A percentile compares a stretch with the other conserved stretches of the same genome.
Evolutionary conservation across 2,113 vertebrate species (phyloP).

Genomic region (Nicator chloris): DNA sequence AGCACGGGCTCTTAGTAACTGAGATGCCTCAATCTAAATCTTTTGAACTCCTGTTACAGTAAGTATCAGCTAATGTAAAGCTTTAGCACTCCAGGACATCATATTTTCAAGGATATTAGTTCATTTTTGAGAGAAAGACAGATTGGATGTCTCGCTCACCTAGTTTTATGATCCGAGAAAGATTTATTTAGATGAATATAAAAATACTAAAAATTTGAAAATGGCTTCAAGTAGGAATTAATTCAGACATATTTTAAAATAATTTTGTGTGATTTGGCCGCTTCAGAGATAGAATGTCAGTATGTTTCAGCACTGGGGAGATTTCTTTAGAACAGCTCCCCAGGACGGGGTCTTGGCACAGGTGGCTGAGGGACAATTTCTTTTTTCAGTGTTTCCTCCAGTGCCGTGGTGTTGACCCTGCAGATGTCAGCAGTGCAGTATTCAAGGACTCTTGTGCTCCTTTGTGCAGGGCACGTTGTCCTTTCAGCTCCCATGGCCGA

Average conservation of each 20-base stretch:
- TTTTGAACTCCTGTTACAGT: not conserved
- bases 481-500: not conserved
- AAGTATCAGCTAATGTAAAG: not conserved
- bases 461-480: not conserved
- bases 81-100: not conserved
- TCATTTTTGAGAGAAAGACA: not conserved
- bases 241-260: not conserved
- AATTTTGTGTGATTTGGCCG: not conserved
- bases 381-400: not conserved
- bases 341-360: rapidly evolving
- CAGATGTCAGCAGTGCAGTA: not conserved
- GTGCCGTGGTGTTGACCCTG: not conserved
- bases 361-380: not conserved
- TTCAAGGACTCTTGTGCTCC: not conserved
- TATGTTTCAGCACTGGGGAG: not conserved
- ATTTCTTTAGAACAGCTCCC: not conserved
- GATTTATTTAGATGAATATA: not conserved
- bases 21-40: not conserved
- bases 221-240: not conserved
- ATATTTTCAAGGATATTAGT: not conserved
- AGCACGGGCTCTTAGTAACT: not conserved
- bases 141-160: rapidly evolving
- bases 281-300: not conserved
- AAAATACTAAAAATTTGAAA: not conserved
- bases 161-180: not conserved